phyloP scores from a whole-genome alignment of 1,140 invertebrate genomes.

The Panulirus ornatus region DNA sequence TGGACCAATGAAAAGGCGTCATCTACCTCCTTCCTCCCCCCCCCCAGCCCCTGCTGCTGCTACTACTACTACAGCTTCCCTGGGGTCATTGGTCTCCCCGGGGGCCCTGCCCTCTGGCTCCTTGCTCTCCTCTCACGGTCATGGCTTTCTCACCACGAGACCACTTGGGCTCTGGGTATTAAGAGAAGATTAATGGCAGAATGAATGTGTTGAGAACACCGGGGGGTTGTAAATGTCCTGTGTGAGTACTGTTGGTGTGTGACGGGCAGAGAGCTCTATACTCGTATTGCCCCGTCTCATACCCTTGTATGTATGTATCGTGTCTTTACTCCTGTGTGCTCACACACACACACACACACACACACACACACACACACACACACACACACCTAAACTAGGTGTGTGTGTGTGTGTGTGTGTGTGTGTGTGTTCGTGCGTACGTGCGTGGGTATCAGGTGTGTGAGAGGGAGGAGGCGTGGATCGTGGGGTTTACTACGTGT shows the following conservation, averaged over 20 bases:
- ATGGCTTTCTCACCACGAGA: background rate
- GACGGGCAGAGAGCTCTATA: background rate
- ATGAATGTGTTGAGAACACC: too few species aligned
- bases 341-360: conserved; percentile 28
- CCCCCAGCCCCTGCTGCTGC: too few species aligned
- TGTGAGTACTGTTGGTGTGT: background rate
- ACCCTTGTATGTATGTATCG: too few species aligned
- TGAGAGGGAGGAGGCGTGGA: background rate
- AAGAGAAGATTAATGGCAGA: background rate
- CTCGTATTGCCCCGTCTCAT: too few species aligned
- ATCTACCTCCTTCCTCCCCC: too few species aligned
- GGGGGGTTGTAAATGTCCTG: too few species aligned
- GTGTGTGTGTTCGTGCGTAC: conserved; percentile 1
- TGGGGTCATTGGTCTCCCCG: too few species aligned
- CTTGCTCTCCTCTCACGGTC: background rate
- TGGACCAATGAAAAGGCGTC: too few species aligned
- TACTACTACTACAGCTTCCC: too few species aligned
- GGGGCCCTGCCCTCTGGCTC: background rate
- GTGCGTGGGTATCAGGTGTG: background rate
- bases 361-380: conserved; percentile 28
- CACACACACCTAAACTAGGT: background rate
- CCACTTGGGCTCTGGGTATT: background rate
- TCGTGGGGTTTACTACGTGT: background rate
- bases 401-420: conserved; percentile 27
- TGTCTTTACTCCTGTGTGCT: too few species aligned